Base-by-base conservation (phyloP, 2,797 vertebrate species). In the Cottoperca gobio region DNA sequence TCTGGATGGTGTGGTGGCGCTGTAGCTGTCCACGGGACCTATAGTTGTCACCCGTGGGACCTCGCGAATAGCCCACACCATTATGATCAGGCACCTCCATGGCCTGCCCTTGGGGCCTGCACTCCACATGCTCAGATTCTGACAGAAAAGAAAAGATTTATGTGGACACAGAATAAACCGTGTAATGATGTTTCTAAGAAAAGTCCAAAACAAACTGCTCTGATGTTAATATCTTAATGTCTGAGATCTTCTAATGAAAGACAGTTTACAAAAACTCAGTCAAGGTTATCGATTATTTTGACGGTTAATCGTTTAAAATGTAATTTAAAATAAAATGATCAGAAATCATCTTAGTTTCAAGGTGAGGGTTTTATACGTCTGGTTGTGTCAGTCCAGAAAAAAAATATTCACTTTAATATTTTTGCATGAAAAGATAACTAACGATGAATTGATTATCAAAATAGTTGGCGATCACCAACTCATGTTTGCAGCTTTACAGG, bases 1-100 rank as follows among this genome's bases (percentile, higher is more conserved):
- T 98, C 95, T 99, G 98, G 86, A 99, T 99, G 84, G 98, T 99
- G 94, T 99, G 98, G 87, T 99, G 98, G 75, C 98, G 95, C 93
- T 99, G 98, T 80, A 99, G 95, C 39, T 94, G 91, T 73, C 96
- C 90, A 57, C 97, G 94, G 57, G 95, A 91, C 92, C 97, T 93
- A 46, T 95, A 95, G 17, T 95, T 89, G 39, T 97, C 96, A 1
- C 82, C 90, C 89, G 94, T 92, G 0, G 93, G 26, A 1, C 93
- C 88, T 48, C 95, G 94, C 0, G 95, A 84, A 76, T 96, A 98
- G 52, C 94, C 93, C 19, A 96, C 92, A 2, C 96, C 96, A 0
- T 97, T 97, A 66, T 96, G 97, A 76, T 97, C 97, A 2, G 95
- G 95, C 87, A 96, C 94, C 84, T 97, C 97, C 96, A 98, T 96